Base-by-base conservation (phyloP, 2,797 vertebrate genomes). In the Anguilla megastoma region DNA sequence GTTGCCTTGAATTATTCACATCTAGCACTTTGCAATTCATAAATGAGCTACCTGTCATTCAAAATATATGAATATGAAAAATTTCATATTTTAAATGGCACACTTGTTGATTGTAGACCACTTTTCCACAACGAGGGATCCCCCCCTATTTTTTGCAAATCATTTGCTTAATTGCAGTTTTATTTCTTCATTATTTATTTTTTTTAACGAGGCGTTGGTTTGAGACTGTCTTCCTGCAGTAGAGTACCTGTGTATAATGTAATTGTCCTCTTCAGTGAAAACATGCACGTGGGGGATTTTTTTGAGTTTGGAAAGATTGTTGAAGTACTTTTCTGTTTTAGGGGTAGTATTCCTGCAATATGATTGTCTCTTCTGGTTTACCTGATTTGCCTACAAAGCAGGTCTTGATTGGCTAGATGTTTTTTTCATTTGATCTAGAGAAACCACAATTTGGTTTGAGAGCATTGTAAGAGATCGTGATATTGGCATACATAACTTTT, bases 61-160 rank as follows among this genome's bases (percentile, higher is more conserved):
- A 33, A 24, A 18, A n/a, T 63, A 6, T 63, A 85, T 85, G 30
- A 85, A 48, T 85, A n/a, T 66, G 58, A 66, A 66, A 85, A 63
- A 60, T 33, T 2, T 18, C 45, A 8, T 80, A 24, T 5, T 24
- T 66, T 85, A 0, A 85, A 10, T 21, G 3, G 14, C n/a, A 12
- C 36, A 85, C 85, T 48, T 85, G 58, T 66, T 66, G 85, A 85
- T 60, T 85, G 85, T 63, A 8, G 60, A 14, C 58, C 33, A 41
- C 30, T 36, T 18, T 18, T 80, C 41, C 21, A 48, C 41, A 48
- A 7, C 18, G 2, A 9, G 24, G 8, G 2, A 50, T n/a, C 9
- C 48, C 10, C 52, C 52, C 33, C 21, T 50, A 48, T n/a, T 0
- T 6, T n/a, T 50, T 82, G 79, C 24, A 8, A 27, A 84, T 84